These are phyloP conservation scores for Nothocercus nigrocapillus DNA, from an alignment of 2,113 vertebrate genomes.

Conservation along the genomic window DNA sequence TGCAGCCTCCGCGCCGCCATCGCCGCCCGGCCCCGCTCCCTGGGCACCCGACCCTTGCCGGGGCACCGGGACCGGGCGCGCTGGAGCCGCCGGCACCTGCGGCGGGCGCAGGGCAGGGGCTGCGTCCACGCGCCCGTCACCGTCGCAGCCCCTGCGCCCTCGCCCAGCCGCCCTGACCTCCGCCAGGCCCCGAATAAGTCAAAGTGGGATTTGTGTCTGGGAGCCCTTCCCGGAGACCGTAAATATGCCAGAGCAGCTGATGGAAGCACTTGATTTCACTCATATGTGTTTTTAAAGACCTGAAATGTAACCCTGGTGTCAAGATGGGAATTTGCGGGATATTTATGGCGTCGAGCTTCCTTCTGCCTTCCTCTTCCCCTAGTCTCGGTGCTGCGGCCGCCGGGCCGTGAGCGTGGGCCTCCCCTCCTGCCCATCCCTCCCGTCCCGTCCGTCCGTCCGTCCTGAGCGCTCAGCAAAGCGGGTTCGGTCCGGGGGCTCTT, in stretches of 20 bases:
- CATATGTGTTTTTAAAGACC: constrained; percentile 65
- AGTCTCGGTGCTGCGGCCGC: not conserved
- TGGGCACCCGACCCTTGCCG: too few relatives aligned
- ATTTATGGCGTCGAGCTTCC: constrained; percentile 26
- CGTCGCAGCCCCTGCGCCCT: not conserved
- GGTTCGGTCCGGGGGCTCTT: not conserved
- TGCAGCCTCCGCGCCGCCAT: too few relatives aligned
- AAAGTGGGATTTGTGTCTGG: constrained; percentile 12
- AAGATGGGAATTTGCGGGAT: not conserved
- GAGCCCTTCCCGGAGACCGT: constrained; percentile 22
- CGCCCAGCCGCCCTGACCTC: constrained; percentile 12
- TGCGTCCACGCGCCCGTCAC: too few relatives aligned
- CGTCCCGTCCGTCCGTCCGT: accelerated
- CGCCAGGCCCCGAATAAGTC: not conserved
- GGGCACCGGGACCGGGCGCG: too few relatives aligned
- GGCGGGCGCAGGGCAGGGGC: too few relatives aligned
- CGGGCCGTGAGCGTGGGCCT: not conserved
- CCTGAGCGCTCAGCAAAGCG: too few relatives aligned
- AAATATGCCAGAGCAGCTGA: constrained; percentile 57
- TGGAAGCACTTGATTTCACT: constrained; percentile 23
- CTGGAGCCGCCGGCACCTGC: too few relatives aligned
- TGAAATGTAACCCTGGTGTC: not conserved
- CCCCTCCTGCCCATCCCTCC: too few relatives aligned
- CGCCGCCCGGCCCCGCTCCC: too few relatives aligned
- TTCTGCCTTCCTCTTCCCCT: not conserved